phyloP scores from a whole-genome alignment of 2,888 invertebrate genomes.

The Caenorhabditis uteleia region DNA sequence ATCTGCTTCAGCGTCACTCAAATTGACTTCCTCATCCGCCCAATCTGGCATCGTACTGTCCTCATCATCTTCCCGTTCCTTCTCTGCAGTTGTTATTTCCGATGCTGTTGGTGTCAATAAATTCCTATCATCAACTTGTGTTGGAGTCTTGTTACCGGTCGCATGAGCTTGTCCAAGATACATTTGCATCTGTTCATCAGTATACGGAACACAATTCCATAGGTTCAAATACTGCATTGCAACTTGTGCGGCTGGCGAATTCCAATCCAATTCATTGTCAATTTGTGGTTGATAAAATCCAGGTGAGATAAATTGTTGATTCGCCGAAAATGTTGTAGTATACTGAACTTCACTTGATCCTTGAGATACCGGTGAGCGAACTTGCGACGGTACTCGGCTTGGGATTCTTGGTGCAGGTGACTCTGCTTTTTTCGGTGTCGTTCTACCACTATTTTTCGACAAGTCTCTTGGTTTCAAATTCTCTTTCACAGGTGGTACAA shows the following conservation, averaged over 20 bases:
- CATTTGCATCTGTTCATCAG: conserved; percentile 25
- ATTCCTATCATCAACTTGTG: neutral
- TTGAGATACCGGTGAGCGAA: too few relatives aligned
- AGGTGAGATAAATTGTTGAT: neutral
- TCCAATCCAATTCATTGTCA: conserved; percentile 10
- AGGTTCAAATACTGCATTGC: conserved; percentile 36
- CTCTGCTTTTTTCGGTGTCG: conserved; percentile 2
- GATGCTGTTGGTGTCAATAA: neutral
- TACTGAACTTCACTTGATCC: neutral
- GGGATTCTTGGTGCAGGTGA: conserved; percentile 2
- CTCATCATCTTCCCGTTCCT: neutral
- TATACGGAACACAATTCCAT: conserved; percentile 29
- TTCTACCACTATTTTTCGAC: conserved; percentile 1
- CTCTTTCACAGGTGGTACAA: neutral
- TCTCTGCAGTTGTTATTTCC: neutral
- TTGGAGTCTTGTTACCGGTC: too few relatives aligned
- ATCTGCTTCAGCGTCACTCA: conserved; percentile 27
- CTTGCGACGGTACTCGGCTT: too few relatives aligned
- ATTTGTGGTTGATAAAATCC: conserved; percentile 25
- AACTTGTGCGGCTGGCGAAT: conserved; percentile 26
- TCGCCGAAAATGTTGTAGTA: neutral
- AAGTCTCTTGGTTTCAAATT: neutral
- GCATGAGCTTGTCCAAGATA: conserved; percentile 19
- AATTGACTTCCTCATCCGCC: conserved; percentile 32
- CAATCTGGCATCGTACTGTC: conserved; percentile 17